phyloP scores from a whole-genome alignment of 2,888 invertebrate species.

The Rambutsinella grinnellia region DNA sequence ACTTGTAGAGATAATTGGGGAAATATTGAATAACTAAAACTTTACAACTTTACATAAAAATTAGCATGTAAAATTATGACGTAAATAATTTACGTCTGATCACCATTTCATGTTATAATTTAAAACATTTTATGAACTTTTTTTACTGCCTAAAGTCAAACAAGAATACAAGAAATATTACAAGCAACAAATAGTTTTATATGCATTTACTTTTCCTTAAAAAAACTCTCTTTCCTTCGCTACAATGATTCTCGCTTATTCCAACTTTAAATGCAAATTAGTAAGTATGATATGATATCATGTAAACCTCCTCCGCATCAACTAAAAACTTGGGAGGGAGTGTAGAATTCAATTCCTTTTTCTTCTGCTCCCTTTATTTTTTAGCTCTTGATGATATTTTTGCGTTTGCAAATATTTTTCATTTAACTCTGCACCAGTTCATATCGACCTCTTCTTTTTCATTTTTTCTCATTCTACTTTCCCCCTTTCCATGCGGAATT shows the following conservation, averaged over 20 bases:
- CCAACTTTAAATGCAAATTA: conserved; percentile 50
- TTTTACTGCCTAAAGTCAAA: no score
- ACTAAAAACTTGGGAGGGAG: no score
- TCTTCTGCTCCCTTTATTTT: conserved; percentile 11
- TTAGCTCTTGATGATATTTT: conserved; percentile 46
- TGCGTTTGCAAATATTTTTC: conserved; percentile 44
- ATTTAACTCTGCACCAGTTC: conserved; percentile 19
- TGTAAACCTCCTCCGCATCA: neutral
- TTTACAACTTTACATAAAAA: no score
- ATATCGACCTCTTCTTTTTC: conserved; percentile 1
- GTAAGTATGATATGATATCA: conserved; percentile 10
- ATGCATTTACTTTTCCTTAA: neutral
- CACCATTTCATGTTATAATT: neutral
- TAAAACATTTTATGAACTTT: no score
- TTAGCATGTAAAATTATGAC: no score
- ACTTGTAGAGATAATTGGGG: conserved; percentile 12
- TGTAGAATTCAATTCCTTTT: neutral
- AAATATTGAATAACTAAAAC: no score
- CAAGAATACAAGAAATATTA: no score
- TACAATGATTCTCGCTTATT: no score
- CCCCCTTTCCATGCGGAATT: neutral
- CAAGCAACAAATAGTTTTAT: no score
- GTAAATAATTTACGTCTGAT: neutral
- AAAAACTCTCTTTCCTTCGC: no score
- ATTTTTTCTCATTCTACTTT: neutral